A percentile compares a stretch with the other conserved stretches of the same genome.
phyloP scores from a whole-genome alignment of 2,113 vertebrate species.

The Syrmaticus mikado region DNA sequence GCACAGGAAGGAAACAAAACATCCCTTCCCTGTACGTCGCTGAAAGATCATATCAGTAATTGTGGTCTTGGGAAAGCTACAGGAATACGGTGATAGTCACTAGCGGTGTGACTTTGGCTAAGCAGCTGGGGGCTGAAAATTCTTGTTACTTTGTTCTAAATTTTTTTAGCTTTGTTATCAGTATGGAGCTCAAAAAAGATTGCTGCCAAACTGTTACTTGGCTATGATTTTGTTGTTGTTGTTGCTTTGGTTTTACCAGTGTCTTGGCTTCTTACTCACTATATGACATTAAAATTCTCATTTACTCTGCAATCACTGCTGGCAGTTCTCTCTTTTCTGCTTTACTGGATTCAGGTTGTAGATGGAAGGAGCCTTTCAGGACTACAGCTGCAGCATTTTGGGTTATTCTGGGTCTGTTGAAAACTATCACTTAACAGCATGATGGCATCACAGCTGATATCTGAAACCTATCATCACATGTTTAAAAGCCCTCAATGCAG shows the following conservation, averaged over 20 bases:
- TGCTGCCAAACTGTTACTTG: neutral
- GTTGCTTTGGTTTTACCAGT: neutral
- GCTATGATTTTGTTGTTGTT: neutral
- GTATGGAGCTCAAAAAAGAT: neutral
- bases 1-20: neutral
- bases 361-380: neutral
- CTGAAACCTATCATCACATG: neutral
- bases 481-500: neutral
- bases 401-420: neutral
- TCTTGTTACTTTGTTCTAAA: neutral
- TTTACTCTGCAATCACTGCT: neutral
- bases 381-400: neutral
- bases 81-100: no score
- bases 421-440: neutral
- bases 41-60: neutral
- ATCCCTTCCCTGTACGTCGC: neutral
- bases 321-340: neutral
- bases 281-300: neutral
- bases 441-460: neutral
- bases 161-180: neutral
- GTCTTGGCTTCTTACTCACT: neutral
- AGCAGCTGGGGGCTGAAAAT: conserved; percentile 44
- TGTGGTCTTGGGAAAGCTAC: neutral
- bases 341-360: neutral
- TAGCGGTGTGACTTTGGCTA: neutral